Conservation (phyloP, 2,113 vertebrate species). For the Dicerorhinus sumatrensis region DNA sequence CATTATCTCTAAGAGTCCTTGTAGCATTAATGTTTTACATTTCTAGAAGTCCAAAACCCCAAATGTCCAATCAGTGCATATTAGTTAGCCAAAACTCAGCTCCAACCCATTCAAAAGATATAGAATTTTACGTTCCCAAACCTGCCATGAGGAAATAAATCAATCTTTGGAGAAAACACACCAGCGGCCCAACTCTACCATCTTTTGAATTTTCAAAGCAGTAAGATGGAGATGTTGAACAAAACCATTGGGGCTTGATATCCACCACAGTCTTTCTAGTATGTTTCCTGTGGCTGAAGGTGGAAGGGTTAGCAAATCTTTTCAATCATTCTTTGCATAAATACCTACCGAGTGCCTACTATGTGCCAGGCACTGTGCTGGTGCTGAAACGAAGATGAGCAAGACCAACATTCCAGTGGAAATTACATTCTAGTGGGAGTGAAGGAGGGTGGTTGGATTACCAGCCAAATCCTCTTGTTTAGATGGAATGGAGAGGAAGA, state of each 20-base stretch:
- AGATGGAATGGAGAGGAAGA: neutral
- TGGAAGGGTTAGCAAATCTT: neutral
- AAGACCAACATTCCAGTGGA: neutral
- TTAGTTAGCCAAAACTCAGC: neutral
- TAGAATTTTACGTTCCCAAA: neutral
- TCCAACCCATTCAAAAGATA: neutral
- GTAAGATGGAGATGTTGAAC: neutral
- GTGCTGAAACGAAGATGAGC: neutral
- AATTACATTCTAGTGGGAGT: neutral
- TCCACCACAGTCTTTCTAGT: neutral
- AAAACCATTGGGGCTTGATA: neutral
- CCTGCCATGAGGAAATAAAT: neutral
- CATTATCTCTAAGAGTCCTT: neutral
- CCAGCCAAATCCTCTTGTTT: neutral
- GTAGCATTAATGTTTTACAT: neutral
- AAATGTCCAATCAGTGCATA: neutral
- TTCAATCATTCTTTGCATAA: neutral
- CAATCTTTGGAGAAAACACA: neutral
- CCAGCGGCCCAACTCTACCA: neutral
- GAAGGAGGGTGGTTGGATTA: neutral
- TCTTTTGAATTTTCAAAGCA: neutral
- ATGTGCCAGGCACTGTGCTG: neutral
- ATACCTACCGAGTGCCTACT: neutral
- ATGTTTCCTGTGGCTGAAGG: neutral
- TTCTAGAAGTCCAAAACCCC: neutral